phyloP scores from a whole-genome alignment of 2,888 invertebrate species.

The Cordilura impudica region DNA sequence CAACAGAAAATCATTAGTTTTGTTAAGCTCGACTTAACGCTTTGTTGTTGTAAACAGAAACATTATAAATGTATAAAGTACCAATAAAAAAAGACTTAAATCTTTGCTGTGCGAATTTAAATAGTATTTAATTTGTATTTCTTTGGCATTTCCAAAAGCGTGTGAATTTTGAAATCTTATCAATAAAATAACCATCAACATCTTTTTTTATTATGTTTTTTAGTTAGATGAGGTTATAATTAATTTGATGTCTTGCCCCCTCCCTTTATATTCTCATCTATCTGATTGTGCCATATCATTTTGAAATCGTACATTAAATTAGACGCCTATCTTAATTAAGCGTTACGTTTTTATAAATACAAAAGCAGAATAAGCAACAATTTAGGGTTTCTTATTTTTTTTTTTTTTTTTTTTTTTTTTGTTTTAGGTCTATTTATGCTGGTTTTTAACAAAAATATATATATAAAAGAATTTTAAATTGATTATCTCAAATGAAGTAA shows the following conservation, averaged over 20 bases:
- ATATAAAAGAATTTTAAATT: conserved; percentile 30
- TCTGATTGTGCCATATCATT: conserved; percentile 1
- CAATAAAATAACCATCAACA: not conserved
- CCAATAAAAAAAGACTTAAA: too few relatives aligned
- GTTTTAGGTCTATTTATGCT: not conserved
- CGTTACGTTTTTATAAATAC: conserved; percentile 32
- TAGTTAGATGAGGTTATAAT: conserved; percentile 26
- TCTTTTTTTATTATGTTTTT: not conserved
- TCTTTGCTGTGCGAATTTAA: not conserved
- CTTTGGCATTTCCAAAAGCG: conserved; percentile 13
- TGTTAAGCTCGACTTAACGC: not conserved
- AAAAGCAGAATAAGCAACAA: not conserved
- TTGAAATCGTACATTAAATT: conserved; percentile 22
- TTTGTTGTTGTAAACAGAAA: not conserved
- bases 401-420: too few relatives aligned
- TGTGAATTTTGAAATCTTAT: conserved; percentile 39
- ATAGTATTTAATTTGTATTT: not conserved
- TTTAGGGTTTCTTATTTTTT: not conserved
- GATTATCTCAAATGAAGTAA: conserved; percentile 37
- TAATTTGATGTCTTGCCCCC: conserved; percentile 9
- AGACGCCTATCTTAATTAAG: conserved; percentile 44
- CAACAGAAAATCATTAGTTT: not conserved
- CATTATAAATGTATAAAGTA: not conserved
- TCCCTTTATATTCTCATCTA: not conserved
- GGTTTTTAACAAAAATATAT: not conserved